phyloP scores from a whole-genome alignment of 1,140 invertebrate genomes.

The Apis mellifera region Amel_HAv3.1 CM009934.2:12990001-12990500 shows the following conservation, averaged over 20 bases:
- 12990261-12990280: not conserved
- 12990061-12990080: slow-evolving; percentile 6
- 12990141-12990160: too few species aligned
- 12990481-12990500: not conserved
- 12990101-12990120: not conserved
- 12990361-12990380: not conserved
- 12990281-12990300: not conserved
- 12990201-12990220: not conserved
- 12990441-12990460: not conserved
- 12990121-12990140: too few species aligned
- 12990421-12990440: not conserved
- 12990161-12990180: too few species aligned
- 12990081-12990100: not conserved
- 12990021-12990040: not conserved
- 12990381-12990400: slow-evolving; percentile 6
- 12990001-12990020: too few species aligned
- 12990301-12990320: slow-evolving; percentile 19
- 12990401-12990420: too few species aligned
- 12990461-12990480: too few species aligned
- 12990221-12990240: not conserved
- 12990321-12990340: not conserved
- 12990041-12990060: slow-evolving; percentile 45
- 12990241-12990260: slow-evolving; percentile 2
- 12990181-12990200: too few species aligned
- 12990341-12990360: too few species aligned